phyloP scores from a whole-genome alignment of 2,113 vertebrate genomes.

The Pungitius pungitius region DNA sequence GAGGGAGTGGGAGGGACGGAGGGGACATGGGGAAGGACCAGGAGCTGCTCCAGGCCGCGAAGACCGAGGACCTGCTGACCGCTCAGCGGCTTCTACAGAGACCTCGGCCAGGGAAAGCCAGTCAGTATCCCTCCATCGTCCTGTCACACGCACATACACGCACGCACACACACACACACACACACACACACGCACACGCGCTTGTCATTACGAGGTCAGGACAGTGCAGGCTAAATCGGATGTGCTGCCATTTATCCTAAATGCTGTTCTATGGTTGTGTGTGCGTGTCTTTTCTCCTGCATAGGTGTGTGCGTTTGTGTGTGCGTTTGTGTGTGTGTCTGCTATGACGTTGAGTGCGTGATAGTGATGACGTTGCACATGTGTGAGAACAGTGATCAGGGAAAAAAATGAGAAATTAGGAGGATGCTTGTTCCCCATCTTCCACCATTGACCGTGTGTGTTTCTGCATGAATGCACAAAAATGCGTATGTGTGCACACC shows the following conservation, averaged over 20 bases:
- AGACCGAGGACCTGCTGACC: constrained; percentile 93
- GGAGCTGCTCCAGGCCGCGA: constrained; percentile 96
- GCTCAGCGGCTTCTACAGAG: constrained; percentile 95
- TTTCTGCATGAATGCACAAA: constrained; percentile 14
- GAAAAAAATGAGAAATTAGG: constrained; percentile 49
- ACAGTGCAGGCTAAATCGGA: constrained; percentile 49
- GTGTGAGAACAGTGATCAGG: constrained; percentile 50
- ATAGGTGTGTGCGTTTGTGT: constrained; percentile 10
- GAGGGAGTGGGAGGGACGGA: constrained; percentile 59
- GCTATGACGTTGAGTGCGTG: constrained; percentile 63
- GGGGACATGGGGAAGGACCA: constrained; percentile 96
- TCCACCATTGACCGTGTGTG: constrained; percentile 10
- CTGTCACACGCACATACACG: constrained; percentile 17
- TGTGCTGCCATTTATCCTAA: constrained; percentile 48
- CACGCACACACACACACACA: constrained; percentile 38
- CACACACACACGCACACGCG: constrained; percentile 34
- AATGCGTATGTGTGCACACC: background rate
- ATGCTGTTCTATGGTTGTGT: constrained; percentile 32
- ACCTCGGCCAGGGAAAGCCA: constrained; percentile 94
- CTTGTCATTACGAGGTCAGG: constrained; percentile 54
- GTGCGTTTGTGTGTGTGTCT: constrained; percentile 19
- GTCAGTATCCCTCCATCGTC: constrained; percentile 82
- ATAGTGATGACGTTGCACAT: constrained; percentile 75
- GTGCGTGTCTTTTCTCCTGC: constrained; percentile 13
- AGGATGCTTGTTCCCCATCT: constrained; percentile 33